phyloP scores from a whole-genome alignment of 2,888 invertebrate species.

The Smittia sp. region DNA sequence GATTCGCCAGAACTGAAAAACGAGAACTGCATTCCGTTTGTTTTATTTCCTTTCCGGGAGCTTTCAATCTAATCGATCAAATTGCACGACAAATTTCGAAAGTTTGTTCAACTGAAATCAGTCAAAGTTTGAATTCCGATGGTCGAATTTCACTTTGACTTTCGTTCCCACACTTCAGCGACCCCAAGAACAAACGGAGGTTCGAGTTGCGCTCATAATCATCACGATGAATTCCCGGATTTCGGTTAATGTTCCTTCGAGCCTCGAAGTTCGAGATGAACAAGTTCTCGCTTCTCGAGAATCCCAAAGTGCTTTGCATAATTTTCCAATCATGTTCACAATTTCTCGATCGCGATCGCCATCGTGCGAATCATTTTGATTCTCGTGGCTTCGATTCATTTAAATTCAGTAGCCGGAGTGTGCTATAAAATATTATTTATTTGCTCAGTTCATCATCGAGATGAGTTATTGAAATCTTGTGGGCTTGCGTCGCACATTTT shows the following conservation, averaged over 20 bases:
- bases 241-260: constrained; percentile 11
- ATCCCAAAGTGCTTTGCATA: constrained; percentile 21
- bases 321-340: neutral
- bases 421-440: constrained; percentile 1
- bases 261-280: too few species aligned
- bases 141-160: too few species aligned
- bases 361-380: neutral
- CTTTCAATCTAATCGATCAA: constrained; percentile 5
- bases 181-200: too few species aligned
- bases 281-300: too few species aligned
- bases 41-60: neutral
- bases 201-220: neutral
- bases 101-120: too few species aligned
- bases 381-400: neutral
- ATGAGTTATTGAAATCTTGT: constrained; percentile 26
- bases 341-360: neutral
- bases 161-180: too few species aligned
- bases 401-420: constrained; percentile 6
- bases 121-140: neutral
- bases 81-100: too few species aligned
- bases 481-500: neutral
- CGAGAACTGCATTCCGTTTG: neutral
- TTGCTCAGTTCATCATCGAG: neutral
- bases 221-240: neutral
- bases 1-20: neutral